phyloP scores from a whole-genome alignment of 2,888 invertebrate species.

The Hyppa rectilinea region DNA sequence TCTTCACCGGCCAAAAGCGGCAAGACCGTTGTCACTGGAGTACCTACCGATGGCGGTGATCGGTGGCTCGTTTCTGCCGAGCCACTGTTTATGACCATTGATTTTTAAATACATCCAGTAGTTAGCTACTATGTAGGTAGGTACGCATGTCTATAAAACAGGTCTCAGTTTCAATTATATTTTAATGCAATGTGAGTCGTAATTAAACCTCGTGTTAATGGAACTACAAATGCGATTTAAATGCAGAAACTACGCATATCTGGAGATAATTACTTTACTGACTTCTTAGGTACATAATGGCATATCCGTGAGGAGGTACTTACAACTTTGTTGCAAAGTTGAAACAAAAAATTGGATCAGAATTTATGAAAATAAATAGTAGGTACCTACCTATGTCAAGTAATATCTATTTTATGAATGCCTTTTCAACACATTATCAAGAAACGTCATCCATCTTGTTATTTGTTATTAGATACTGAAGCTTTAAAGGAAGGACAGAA shows the following conservation, averaged over 20 bases:
- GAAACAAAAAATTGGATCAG: not conserved
- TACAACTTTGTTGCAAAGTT: not conserved
- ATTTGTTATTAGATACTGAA: constrained; percentile 32
- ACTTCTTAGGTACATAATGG: constrained; percentile 3
- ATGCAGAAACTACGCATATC: constrained; percentile 7
- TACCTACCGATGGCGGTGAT: too few relatives aligned
- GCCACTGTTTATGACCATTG: not conserved
- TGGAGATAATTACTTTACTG: not conserved
- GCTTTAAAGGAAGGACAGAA: constrained; percentile 53
- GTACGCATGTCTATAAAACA: constrained; percentile 1
- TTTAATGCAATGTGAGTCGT: constrained; percentile 5
- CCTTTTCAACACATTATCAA: constrained; percentile 28
- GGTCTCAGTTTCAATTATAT: constrained; percentile 12
- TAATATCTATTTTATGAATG: not conserved
- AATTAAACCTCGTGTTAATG: constrained; percentile 19
- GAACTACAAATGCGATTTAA: constrained; percentile 13
- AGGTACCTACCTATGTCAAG: not conserved
- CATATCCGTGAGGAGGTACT: not conserved
- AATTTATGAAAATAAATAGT: constrained; percentile 1
- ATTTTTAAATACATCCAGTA: constrained; percentile 6
- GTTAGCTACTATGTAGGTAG: not conserved
- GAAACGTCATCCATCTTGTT: constrained; percentile 29
- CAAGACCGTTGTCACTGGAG: too few relatives aligned
- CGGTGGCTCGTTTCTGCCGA: too few relatives aligned
- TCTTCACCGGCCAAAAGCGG: too few relatives aligned